Percentiles rank a stretch among this genome's conserved stretches.
Evolutionary conservation across 1,140 invertebrate genomes (phyloP).

Genomic region (Hycleus phaleratus): DNA sequence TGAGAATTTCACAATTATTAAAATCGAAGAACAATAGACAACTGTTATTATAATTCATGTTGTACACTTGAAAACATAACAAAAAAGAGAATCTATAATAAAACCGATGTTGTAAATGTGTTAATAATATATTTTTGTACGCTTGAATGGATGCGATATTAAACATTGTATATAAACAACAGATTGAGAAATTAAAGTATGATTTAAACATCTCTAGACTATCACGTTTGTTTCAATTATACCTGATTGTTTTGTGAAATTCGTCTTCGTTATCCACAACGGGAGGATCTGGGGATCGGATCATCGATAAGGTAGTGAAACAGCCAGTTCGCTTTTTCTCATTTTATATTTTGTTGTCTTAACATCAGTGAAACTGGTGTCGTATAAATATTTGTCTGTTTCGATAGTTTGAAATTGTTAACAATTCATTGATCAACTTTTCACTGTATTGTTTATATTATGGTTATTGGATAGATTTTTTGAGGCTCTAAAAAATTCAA

Average conservation of each 20-base stretch:
- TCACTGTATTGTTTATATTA: constrained; percentile 23
- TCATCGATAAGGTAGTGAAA: no score
- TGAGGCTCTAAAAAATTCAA: constrained; percentile 28
- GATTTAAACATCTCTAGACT: no score
- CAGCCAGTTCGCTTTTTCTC: not conserved
- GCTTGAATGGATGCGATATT: constrained; percentile 38
- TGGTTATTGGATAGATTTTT: constrained; percentile 22
- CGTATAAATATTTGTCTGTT: no score
- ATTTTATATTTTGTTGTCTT: not conserved
- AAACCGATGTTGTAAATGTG: constrained; percentile 29
- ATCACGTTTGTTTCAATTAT: not conserved
- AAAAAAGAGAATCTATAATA: constrained; percentile 25
- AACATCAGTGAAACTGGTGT: no score
- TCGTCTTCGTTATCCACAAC: no score
- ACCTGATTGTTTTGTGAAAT: not conserved
- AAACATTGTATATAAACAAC: not conserved
- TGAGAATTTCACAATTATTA: constrained; percentile 3
- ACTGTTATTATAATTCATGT: constrained; percentile 11
- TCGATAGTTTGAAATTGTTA: no score
- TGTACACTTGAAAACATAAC: constrained; percentile 24
- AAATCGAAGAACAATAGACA: not conserved
- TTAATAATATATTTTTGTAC: constrained; percentile 40
- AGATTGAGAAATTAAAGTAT: no score
- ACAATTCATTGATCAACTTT: constrained; percentile 28
- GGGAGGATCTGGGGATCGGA: no score